phyloP scores from a whole-genome alignment of 2,888 invertebrate species.

The Agriopis leucophaearia region DNA sequence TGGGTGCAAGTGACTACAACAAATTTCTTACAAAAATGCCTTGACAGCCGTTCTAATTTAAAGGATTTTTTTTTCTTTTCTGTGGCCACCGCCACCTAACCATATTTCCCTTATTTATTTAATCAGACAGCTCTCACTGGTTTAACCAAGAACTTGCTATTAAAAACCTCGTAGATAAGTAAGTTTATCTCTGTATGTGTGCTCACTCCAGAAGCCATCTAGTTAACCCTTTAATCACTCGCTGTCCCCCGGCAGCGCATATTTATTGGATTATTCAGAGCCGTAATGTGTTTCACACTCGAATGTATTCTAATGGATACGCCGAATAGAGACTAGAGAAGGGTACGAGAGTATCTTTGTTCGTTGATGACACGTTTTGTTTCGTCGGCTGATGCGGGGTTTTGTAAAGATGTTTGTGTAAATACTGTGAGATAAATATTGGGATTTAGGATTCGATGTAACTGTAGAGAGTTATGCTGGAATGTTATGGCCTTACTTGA shows the following conservation, averaged over 20 bases:
- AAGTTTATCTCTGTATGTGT: slow-evolving; percentile 1
- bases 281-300: slow-evolving; percentile 63
- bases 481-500: background rate
- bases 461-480: background rate
- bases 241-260: slow-evolving; percentile 50
- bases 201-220: slow-evolving; percentile 30
- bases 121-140: no score
- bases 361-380: slow-evolving; percentile 18
- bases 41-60: no score
- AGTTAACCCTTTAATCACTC: slow-evolving; percentile 51
- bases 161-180: background rate
- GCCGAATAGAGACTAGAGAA: slow-evolving; percentile 24
- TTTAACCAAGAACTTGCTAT: no score
- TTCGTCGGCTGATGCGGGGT: slow-evolving; percentile 6
- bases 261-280: slow-evolving; percentile 58
- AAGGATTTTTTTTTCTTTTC: no score
- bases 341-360: slow-evolving; percentile 18
- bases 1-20: no score
- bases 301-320: slow-evolving; percentile 62
- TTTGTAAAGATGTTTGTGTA: slow-evolving; percentile 21
- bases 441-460: background rate
- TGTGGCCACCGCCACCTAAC: no score
- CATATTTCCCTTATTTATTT: no score
- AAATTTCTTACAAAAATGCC: no score
- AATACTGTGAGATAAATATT: slow-evolving; percentile 15